phyloP scores from a whole-genome alignment of 2,888 invertebrate species.

The Phytoseiulus persimilis region DNA sequence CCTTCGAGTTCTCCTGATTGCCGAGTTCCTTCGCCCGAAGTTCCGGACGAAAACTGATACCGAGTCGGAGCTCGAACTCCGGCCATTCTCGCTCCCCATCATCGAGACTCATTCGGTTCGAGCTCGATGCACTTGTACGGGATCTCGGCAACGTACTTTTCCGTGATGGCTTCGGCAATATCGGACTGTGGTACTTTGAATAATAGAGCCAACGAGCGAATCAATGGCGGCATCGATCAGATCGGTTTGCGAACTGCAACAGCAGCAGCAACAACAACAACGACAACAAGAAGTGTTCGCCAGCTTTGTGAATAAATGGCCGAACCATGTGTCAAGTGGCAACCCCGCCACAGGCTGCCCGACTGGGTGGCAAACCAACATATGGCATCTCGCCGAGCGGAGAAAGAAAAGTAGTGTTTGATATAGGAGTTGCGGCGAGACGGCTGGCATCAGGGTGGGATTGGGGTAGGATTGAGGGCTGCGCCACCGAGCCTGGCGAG shows the following conservation, averaged over 20 bases:
- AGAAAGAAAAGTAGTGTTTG: neutral
- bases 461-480: neutral
- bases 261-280: neutral
- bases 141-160: neutral
- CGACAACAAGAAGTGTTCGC: neutral
- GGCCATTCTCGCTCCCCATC: too few species aligned
- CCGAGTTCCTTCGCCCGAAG: neutral
- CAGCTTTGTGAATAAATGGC: neutral
- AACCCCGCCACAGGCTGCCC: neutral
- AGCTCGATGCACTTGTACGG: too few species aligned
- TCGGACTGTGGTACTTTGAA: neutral
- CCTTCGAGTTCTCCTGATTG: neutral
- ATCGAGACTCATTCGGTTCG: too few species aligned
- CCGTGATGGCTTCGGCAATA: neutral
- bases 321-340: neutral
- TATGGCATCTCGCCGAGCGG: neutral
- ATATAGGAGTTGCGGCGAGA: neutral
- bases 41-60: too few species aligned
- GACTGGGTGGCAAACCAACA: neutral
- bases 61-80: too few species aligned
- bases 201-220: neutral
- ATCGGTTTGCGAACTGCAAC: too few species aligned
- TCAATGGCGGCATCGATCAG: neutral
- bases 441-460: neutral
- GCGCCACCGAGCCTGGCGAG: neutral